Evolutionary conservation across 2,888 invertebrate species (phyloP).

Genomic region (Anoplius nigerrimus): DNA sequence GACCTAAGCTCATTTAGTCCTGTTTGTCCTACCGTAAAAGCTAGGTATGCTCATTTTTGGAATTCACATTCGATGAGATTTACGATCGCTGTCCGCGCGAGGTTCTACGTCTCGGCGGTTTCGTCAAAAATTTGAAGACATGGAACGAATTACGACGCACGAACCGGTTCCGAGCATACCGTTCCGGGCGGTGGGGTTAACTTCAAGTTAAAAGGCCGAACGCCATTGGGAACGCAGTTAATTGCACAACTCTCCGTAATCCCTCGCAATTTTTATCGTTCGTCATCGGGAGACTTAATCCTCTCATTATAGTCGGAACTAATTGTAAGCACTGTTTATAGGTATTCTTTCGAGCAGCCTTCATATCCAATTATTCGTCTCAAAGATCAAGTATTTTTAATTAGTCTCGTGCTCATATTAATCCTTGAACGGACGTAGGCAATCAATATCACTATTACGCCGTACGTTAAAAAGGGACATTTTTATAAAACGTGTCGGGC

Average conservation of each 20-base stretch:
- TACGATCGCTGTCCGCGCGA: background rate
- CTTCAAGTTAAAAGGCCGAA: constrained; percentile 48
- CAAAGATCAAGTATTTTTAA: too few relatives aligned
- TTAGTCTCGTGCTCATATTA: too few relatives aligned
- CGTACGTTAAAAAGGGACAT: too few relatives aligned
- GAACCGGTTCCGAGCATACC: constrained; percentile 62
- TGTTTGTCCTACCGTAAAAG: too few relatives aligned
- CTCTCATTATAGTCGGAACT: constrained; percentile 14
- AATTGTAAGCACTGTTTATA: too few relatives aligned
- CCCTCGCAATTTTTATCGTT: constrained; percentile 36
- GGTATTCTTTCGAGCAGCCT: too few relatives aligned
- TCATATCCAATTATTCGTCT: too few relatives aligned
- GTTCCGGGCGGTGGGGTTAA: constrained; percentile 57
- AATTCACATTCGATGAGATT: background rate
- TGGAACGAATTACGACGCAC: constrained; percentile 45
- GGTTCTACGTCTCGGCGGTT: background rate
- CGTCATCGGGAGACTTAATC: constrained; percentile 17
- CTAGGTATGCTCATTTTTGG: too few relatives aligned
- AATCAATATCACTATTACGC: too few relatives aligned
- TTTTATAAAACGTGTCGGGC: too few relatives aligned
- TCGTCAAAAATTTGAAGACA: constrained; percentile 25
- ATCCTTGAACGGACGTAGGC: too few relatives aligned
- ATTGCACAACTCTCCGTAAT: constrained; percentile 47
- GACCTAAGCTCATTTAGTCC: too few relatives aligned
- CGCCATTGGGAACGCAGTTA: constrained; percentile 58